Evolutionary conservation across 2,113 vertebrate species (phyloP), one percentile per base, ranked within the genome.

Genomic region (Oryzias curvinotus): DNA sequence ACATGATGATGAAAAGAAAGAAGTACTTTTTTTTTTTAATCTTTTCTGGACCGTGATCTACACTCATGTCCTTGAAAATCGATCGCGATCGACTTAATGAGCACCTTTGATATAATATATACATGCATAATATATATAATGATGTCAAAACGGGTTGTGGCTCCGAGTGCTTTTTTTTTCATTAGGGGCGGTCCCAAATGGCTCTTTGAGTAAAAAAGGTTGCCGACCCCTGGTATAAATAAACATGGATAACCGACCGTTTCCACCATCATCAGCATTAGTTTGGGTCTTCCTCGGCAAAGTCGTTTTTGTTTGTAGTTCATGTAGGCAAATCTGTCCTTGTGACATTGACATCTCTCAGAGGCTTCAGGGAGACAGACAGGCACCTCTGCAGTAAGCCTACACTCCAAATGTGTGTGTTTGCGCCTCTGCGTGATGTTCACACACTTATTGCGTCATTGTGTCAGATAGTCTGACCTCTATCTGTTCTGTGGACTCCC

Each of bases 371-470:
- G 52, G 81, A 87, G 85, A 89, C 85, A 87, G 79, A 47, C 77
- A 54, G 87, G 86, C 83, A 85, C 86, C 84, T 81, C 77, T 75
- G 79, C 73, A 67, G 88, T 75, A 84, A 89, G 78, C 61, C 69
- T 55, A 87, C 60, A 81, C 77, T 7, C 1, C 7, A 16, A 50
- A 58, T 57, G 52, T 54, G 65, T 69, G 51, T 72, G 56, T 62
- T 56, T 25, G 58, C 3, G 51, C 18, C 46, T 12, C 28, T 1
- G 25, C 18, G 41, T 21, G 57, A 66, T 72, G 65, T 65, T 71
- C 71, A 74, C 71, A 71, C 70, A 74, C 62, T 72, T 73, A 70
- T 85, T 88, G 62, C 81, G 73, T 88, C 79, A 84, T 57, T 51
- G 62, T 78, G 76, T 73, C 78, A 84, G 55, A 47, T 62, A 57